Evolutionary conservation across 2,888 invertebrate species (phyloP).

Genomic region (Hesperia comma): DNA sequence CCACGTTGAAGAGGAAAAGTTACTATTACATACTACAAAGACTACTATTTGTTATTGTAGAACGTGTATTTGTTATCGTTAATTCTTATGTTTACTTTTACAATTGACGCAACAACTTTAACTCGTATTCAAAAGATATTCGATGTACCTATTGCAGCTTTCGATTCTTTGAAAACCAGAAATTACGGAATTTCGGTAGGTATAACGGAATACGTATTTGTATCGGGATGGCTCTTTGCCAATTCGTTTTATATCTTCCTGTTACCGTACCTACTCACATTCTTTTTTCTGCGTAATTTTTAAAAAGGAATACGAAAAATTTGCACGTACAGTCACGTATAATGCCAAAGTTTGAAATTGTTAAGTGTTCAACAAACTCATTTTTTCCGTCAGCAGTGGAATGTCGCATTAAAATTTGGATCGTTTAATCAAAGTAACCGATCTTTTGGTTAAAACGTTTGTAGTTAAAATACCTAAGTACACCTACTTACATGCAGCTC

Average conservation of each 20-base stretch:
- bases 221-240: slow-evolving; percentile 34
- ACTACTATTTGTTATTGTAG: slow-evolving; percentile 1
- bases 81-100: slow-evolving; percentile 14
- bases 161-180: slow-evolving; percentile 33
- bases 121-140: slow-evolving; percentile 18
- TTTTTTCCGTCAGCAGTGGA: not conserved
- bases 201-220: slow-evolving; percentile 34
- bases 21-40: not conserved
- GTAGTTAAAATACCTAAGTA: too few species aligned
- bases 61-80: slow-evolving; percentile 7
- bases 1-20: not conserved
- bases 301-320: slow-evolving; percentile 20
- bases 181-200: slow-evolving; percentile 29
- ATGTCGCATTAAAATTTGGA: too few species aligned
- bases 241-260: slow-evolving; percentile 33
- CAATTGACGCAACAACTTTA: slow-evolving; percentile 26
- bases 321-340: not conserved
- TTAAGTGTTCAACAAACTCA: not conserved
- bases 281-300: slow-evolving; percentile 30
- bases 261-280: slow-evolving; percentile 22
- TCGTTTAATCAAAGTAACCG: too few species aligned
- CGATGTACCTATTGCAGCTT: slow-evolving; percentile 18
- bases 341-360: not conserved
- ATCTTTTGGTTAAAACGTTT: too few species aligned
- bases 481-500: too few species aligned